Percentiles rank a stretch among this genome's conserved stretches.
Conservation (phyloP, 1,140 invertebrate species). For the Diuraphis noxia region DNA sequence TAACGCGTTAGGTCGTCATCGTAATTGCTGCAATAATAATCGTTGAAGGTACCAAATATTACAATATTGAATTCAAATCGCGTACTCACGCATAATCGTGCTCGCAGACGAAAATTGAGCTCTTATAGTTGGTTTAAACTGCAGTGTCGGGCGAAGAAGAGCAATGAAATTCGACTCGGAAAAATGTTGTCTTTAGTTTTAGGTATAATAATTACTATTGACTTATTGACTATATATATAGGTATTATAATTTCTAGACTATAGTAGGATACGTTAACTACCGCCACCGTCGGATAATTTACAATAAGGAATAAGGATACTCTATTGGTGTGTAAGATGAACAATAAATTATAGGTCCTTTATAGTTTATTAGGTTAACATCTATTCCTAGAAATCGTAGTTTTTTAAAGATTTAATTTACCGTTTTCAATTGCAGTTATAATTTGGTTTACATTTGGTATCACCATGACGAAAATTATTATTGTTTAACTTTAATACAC, state of each 20-base stretch:
- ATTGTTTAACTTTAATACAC: too few species aligned
- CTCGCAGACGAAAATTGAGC: too few species aligned
- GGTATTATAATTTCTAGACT: background rate
- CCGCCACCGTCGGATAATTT: background rate
- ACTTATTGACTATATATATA: too few species aligned
- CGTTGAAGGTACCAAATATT: background rate
- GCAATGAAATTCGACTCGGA: background rate
- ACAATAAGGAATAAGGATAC: background rate
- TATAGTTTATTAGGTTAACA: background rate
- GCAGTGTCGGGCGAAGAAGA: background rate
- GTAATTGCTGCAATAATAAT: background rate
- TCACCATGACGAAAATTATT: background rate
- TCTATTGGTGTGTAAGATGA: background rate
- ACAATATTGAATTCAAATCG: slow-evolving; percentile 2
- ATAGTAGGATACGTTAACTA: background rate
- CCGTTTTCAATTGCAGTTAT: background rate
- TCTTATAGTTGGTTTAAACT: background rate
- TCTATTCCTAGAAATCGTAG: too few species aligned
- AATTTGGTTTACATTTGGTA: background rate
- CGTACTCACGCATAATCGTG: background rate
- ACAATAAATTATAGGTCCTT: background rate
- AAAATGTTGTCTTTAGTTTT: background rate
- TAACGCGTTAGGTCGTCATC: background rate
- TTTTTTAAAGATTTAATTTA: too few species aligned
- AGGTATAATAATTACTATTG: too few species aligned